These are phyloP conservation scores for Okamejei kenojei DNA, from an alignment of 2,797 vertebrate species.

Conservation along the genomic window DNA sequence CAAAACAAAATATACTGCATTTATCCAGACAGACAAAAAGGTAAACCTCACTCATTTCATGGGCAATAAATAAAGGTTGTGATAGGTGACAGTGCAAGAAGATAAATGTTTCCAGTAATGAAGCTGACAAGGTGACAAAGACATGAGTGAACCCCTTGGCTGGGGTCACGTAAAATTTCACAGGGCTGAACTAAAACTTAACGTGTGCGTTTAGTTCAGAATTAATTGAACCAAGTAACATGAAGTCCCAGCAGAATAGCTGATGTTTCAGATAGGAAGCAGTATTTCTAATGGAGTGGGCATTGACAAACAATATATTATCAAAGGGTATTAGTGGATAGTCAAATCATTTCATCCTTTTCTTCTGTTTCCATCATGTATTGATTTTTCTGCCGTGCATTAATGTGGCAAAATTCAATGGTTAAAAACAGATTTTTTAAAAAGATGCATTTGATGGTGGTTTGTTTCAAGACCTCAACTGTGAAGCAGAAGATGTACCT, in stretches of 20 bases:
- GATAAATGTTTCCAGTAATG: not conserved
- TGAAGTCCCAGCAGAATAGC: not conserved
- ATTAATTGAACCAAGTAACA: not conserved
- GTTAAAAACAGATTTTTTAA: not conserved
- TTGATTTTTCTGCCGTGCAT: not conserved
- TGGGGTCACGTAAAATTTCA: not conserved
- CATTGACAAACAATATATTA: not conserved
- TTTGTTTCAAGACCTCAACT: not conserved
- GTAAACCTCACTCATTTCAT: not conserved
- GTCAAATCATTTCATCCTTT: not conserved
- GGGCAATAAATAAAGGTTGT: not conserved
- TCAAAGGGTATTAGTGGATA: not conserved
- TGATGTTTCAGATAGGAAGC: not conserved
- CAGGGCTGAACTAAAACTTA: not conserved
- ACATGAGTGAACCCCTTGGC: not conserved
- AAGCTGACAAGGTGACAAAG: not conserved
- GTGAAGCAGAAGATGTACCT: too few species aligned
- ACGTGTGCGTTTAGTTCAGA: not conserved
- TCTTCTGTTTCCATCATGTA: not conserved
- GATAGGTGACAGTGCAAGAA: not conserved
- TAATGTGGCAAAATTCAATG: not conserved
- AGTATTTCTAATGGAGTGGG: not conserved
- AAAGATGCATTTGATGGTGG: not conserved
- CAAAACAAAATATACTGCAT: conserved; percentile 7
- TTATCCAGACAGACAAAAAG: not conserved